Evolutionary conservation across 2,797 vertebrate genomes (phyloP), one percentile per base, ranked within the genome.

Genomic region (Eulemur rubriventer): DNA sequence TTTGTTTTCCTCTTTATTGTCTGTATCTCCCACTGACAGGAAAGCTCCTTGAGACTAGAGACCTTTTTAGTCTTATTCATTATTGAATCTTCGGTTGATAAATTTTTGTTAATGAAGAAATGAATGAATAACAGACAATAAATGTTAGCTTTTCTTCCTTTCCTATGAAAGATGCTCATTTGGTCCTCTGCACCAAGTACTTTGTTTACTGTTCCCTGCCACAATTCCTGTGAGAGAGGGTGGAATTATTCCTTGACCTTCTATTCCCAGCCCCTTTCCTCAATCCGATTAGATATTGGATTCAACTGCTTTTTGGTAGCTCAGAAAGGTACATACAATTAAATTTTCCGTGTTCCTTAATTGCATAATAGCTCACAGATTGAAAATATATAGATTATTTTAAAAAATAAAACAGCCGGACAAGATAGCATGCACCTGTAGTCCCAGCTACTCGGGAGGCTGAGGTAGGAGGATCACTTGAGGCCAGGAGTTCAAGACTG

Each of bases 301-400:
- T 86, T 81, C 73, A 85, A 14, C 28, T 73, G 35, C 76, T 96
- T 91, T 86, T 50, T 75, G 85, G 59, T 30, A 87, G 35, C 65
- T 76, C 33, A 83, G 83, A 59, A 94, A 96, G 67, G 59, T 88
- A 65, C 17, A 17, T 88, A 70, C 28, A 67, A 86, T 90, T 85
- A 82, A 82, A 88, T 52, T 93, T 89, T 94, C 35, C 24, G 30
- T 91, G 7, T 82, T 92, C 28, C 73, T 92, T 90, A 85, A 95
- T 94, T 96, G 43, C 9, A 20, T 28, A 93, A 35, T 59, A 82
- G 46, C 41, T 86, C 73, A 61, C 41, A 75, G 85, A 91, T 76
- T 78, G 67, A 96, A 97, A 95, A 89, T 94, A 50, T 16, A 6
- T 67, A 91, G 78, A 72, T 89, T 91, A 50, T 88, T 94, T 94